A percentile compares a stretch with the other conserved stretches of the same genome.
Evolutionary conservation across 2,113 vertebrate species (phyloP).

Genomic region (Rhinolophus sinicus): DNA sequence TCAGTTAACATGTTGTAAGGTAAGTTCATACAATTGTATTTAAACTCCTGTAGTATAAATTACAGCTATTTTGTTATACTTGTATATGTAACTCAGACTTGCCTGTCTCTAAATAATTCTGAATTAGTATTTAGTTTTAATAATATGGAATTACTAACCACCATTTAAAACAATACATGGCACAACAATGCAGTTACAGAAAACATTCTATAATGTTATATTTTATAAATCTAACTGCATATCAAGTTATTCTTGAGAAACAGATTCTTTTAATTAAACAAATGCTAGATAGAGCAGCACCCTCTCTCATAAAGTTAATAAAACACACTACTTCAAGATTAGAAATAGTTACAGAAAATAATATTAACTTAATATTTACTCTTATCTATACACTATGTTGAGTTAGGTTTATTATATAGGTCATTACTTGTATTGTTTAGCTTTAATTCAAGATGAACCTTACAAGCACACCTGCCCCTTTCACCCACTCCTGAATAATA

Average conservation of each 20-base stretch:
- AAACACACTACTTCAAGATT: background rate
- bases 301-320: slow-evolving; percentile 2
- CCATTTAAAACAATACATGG: slow-evolving; percentile 24
- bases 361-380: slow-evolving; percentile 1
- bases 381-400: background rate
- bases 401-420: background rate
- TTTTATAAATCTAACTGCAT: slow-evolving; percentile 27
- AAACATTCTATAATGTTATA: slow-evolving; percentile 17
- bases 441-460: slow-evolving; percentile 19
- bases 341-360: slow-evolving; percentile 16
- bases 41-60: background rate
- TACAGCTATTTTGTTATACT: background rate
- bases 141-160: background rate
- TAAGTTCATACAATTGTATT: background rate
- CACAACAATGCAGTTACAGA: background rate
- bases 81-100: background rate
- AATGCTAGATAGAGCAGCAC: background rate
- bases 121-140: slow-evolving; percentile 48
- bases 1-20: background rate
- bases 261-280: slow-evolving; percentile 11
- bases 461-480: background rate
- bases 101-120: background rate
- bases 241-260: slow-evolving; percentile 42
- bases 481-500: background rate
- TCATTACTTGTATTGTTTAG: background rate